A percentile compares a stretch with the other conserved stretches of the same genome.
phyloP scores from a whole-genome alignment of 2,888 invertebrate genomes.

The Mesorhabditis sp. region DNA sequence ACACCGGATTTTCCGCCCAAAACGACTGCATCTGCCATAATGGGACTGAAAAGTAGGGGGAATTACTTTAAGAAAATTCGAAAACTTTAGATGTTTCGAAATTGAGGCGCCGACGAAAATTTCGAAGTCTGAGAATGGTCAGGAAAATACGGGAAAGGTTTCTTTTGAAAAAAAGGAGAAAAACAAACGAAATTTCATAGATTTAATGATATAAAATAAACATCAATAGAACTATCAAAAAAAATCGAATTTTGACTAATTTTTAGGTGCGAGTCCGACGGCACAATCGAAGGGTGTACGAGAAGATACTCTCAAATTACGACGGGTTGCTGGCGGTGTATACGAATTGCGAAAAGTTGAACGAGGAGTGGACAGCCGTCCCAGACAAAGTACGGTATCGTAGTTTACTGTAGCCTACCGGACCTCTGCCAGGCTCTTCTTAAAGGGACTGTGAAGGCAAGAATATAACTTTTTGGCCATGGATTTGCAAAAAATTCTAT shows the following conservation, averaged over 20 bases:
- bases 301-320: slow-evolving; percentile 40
- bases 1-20: slow-evolving; percentile 9
- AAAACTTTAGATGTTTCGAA: neutral
- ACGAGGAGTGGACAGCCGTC: neutral
- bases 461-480: too few relatives aligned
- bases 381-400: neutral
- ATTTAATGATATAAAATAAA: neutral
- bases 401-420: too few relatives aligned
- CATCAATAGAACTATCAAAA: too few relatives aligned
- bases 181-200: neutral
- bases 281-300: slow-evolving; percentile 36
- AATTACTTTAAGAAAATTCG: too few relatives aligned
- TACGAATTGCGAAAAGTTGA: slow-evolving; percentile 40
- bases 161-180: slow-evolving; percentile 8
- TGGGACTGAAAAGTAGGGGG: neutral
- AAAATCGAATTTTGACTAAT: neutral
- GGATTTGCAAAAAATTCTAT: too few relatives aligned
- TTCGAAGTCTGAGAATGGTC: slow-evolving; percentile 7
- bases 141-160: slow-evolving; percentile 18
- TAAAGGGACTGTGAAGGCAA: too few relatives aligned
- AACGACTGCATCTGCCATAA: slow-evolving; percentile 18
- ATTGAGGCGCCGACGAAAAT: slow-evolving; percentile 13
- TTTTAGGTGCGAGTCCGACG: slow-evolving; percentile 26
- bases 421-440: too few relatives aligned
- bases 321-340: slow-evolving; percentile 52